Evolutionary conservation across 1,140 invertebrate genomes (phyloP), one percentile per base, ranked within the genome.

Genomic region (Lucilia sericata): DNA sequence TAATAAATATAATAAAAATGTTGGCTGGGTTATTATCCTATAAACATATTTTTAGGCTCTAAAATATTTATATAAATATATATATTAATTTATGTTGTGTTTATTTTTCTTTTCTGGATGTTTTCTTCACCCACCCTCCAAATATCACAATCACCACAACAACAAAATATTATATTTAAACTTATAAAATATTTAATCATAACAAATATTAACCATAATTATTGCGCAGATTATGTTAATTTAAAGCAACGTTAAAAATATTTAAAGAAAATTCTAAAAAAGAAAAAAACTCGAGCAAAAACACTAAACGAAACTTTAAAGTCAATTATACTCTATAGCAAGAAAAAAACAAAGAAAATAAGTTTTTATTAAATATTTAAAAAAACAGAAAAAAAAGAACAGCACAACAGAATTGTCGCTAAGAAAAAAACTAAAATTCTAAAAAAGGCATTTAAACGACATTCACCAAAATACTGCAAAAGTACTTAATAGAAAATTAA

Each of bases 171-270:
- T 9, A 36, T 42, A 74, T 25, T 14, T 17, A 34, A 34, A 49
- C 13, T 10, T 42, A 42, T 42, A 42, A 42, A 7, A 42, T 42
- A 42, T 42, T 42, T 42, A 88, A 90, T 1, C 30, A 17, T n/a
- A 82, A 82, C 75, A 49, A 9, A 49, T 49, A 36, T 34, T 78
- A 76, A 47, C 36, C 0, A 47, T 90, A 86, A 30, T 88, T 83
- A 86, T 83, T 86, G 86, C 87, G 88, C 89, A 90, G 90, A 88
- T 90, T 89, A 88, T 91, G 88, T 90, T 90, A 88, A 87, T 88
- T 89, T 88, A 90, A 89, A 86, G 88, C 87, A 87, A 86, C 74
- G 74, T 84, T 51, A 76, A 51, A 83, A 60, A 85, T 49, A 80
- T 7, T 42, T 42, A 42, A 42, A 42, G 42, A 30, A 30, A 30